Evolutionary conservation across 1,140 invertebrate genomes (phyloP), one percentile per base, ranked within the genome.

Genomic region (Leptoteleia sp.): DNA sequence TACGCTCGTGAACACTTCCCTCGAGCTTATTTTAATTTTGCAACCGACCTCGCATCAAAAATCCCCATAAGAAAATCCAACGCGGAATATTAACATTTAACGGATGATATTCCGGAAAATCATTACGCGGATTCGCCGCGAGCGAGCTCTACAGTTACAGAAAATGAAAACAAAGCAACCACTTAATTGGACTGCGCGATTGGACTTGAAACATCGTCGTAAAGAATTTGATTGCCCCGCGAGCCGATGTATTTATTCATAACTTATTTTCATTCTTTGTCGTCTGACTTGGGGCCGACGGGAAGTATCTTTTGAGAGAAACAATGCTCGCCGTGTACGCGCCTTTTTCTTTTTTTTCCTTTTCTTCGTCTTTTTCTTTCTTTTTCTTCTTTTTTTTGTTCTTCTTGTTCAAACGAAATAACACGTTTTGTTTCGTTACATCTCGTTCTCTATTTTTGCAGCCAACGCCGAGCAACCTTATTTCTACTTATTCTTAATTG

Each of bases 1-100:
- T 76, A 54, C 72, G 54, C 61, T 61, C 40, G 29, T 52, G 42
- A 67, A 52, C 71, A 75, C 54, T 67, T 61, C 54, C 52, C 45
- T 67, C 61, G 17, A 52, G 43, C 45, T 67, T 75, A 16, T 75
- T 75, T 75, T 67, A 67, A 75, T 61, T 67, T 67, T 54, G 43
- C 27, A 61, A 65, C 52, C 17, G 61, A 33, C 37, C 7, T 31
- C 29, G 27, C 35, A 37, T 59, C 27, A 35, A 19, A 57, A 54
- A 54, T 38, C 4, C 4, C 11, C 43, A n/a, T 43, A 50, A 65
- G 22, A 6, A 25, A 6, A 3, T 25, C 22, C 3, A 25, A 22
- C 17, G n/a, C 12, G 8, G 5, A 54, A 19, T 42, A 42, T 50
- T 35, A 61, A 59, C 42, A 5, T 55, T 48, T 16, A 33, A 33